These are phyloP conservation scores for Liasis olivaceus DNA, from an alignment of 2,797 vertebrate species.

Conservation along the genomic window DNA sequence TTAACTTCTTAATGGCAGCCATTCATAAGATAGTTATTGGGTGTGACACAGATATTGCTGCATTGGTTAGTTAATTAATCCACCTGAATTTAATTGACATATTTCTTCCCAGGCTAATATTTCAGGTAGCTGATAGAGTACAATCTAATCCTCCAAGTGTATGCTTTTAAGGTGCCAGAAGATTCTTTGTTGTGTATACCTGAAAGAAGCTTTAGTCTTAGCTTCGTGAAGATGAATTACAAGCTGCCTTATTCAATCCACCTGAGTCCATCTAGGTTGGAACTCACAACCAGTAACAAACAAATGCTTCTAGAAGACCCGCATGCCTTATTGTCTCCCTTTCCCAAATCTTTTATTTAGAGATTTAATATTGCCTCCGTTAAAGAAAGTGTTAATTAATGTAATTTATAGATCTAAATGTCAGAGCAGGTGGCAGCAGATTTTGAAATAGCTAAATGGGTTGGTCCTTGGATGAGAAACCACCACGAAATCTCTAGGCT, in stretches of 20 bases:
- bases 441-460: background rate
- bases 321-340: background rate
- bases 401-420: background rate
- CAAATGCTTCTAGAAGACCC: background rate
- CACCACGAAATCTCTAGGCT: background rate
- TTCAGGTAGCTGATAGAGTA: background rate
- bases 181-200: background rate
- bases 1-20: background rate
- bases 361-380: background rate
- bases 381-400: background rate
- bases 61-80: background rate
- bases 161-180: background rate
- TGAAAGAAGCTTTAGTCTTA: background rate
- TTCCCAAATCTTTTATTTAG: background rate
- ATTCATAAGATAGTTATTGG: background rate
- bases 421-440: background rate
- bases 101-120: background rate
- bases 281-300: background rate
- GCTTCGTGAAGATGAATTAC: conserved; percentile 7
- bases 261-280: background rate
- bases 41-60: background rate
- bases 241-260: background rate
- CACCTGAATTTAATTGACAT: background rate
- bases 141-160: background rate
- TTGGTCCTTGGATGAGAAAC: background rate